Evolutionary conservation across 2,888 invertebrate genomes (phyloP).

Genomic region (Selenia dentaria): DNA sequence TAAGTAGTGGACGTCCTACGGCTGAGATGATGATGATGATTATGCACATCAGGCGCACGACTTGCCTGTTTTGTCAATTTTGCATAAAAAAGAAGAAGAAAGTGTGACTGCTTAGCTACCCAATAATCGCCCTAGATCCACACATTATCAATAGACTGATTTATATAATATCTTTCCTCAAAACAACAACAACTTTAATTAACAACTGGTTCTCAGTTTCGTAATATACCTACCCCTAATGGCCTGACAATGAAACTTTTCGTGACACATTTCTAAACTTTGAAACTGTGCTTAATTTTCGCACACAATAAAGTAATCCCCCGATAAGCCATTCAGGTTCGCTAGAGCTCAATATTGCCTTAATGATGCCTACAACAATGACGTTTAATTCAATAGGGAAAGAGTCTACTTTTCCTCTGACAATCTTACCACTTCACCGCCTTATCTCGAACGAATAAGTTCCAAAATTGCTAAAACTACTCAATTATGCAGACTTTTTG

Average conservation of each 20-base stretch:
- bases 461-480: conserved; percentile 35
- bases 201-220: conserved; percentile 1
- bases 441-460: conserved; percentile 37
- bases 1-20: too few species aligned
- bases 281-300: conserved; percentile 63
- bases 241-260: conserved; percentile 27
- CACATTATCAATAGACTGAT: too few species aligned
- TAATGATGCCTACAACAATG: conserved; percentile 78
- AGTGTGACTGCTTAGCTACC: too few species aligned
- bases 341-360: conserved; percentile 75
- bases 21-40: too few species aligned
- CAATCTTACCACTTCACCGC: conserved; percentile 28
- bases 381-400: conserved; percentile 78
- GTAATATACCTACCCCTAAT: conserved; percentile 15
- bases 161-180: too few species aligned
- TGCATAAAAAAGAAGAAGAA: too few species aligned
- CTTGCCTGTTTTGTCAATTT: too few species aligned
- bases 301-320: conserved; percentile 71
- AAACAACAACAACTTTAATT: too few species aligned
- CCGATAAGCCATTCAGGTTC: conserved; percentile 52
- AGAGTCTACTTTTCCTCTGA: conserved; percentile 52
- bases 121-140: too few species aligned
- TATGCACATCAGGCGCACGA: too few species aligned
- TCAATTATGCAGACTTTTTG: conserved; percentile 29
- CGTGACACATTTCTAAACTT: conserved; percentile 37